These are phyloP conservation scores for Apteryx owenii DNA, from an alignment of 2,113 vertebrate species.

Conservation along the genomic window DNA sequence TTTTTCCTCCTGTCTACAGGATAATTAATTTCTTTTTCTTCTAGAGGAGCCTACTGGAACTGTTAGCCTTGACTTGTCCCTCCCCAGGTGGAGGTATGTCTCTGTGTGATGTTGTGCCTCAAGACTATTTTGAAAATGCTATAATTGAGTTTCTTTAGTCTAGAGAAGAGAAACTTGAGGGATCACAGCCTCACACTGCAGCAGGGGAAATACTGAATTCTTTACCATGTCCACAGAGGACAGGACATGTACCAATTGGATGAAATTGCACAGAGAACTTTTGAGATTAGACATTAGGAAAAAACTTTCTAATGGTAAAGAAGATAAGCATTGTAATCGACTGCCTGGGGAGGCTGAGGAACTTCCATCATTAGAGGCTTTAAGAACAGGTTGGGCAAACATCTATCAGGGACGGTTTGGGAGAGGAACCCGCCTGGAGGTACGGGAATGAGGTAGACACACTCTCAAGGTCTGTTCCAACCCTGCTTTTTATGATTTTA, in stretches of 20 bases:
- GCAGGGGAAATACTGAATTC: fast-evolving
- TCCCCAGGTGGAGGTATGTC: background rate
- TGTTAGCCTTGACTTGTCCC: background rate
- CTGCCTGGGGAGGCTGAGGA: background rate
- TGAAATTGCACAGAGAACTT: background rate
- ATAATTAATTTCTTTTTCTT: background rate
- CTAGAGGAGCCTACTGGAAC: background rate
- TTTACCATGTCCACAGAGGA: background rate
- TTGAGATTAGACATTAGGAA: background rate
- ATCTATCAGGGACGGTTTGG: background rate
- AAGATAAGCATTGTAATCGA: background rate
- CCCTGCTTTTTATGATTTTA: background rate
- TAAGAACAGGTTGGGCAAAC: background rate
- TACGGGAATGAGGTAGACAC: background rate
- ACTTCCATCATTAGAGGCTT: background rate
- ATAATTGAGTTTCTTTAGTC: background rate
- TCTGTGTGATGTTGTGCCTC: background rate
- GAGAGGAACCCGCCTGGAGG: background rate
- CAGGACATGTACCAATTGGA: background rate
- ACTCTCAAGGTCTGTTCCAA: background rate
- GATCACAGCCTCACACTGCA: background rate
- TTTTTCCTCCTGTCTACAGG: background rate
- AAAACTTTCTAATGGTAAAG: background rate
- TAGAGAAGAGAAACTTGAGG: background rate
- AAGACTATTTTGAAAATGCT: background rate